Conservation (phyloP, 2,113 vertebrate species). For the Rhodinocichla rosea region DNA sequence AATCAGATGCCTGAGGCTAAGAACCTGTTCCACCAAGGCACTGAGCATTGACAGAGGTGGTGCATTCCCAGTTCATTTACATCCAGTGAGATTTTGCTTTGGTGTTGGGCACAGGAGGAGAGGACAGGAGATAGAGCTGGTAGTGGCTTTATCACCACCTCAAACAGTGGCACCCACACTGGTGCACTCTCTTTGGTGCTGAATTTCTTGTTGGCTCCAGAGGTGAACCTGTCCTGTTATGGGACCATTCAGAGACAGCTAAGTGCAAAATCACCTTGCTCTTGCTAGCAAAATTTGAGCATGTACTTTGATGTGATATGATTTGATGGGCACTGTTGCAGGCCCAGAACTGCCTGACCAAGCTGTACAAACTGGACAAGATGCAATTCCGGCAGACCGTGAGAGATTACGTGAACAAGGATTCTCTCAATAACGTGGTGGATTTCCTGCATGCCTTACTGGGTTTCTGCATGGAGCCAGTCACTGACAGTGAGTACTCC, state of each 20-base stretch:
- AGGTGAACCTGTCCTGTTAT: neutral
- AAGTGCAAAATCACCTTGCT: neutral
- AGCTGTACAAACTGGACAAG: constrained; percentile 96
- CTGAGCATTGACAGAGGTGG: neutral
- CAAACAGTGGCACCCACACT: neutral
- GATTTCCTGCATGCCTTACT: constrained; percentile 98
- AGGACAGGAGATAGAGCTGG: neutral
- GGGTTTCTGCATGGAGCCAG: constrained; percentile 99
- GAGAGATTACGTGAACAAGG: constrained; percentile 97
- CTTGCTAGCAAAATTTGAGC: neutral
- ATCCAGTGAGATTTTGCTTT: neutral
- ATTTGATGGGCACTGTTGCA: constrained; percentile 65
- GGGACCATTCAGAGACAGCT: neutral
- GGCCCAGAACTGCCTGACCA: constrained; percentile 97
- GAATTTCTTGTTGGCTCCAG: neutral
- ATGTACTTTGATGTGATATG: constrained; percentile 32
- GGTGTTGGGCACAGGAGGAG: neutral
- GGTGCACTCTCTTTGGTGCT: neutral
- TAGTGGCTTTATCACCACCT: neutral
- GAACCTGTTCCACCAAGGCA: neutral
- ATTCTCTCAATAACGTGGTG: constrained; percentile 98
- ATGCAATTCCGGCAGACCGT: constrained; percentile 96
- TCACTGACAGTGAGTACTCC: constrained; percentile 93
- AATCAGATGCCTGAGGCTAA: neutral
- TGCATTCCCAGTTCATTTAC: neutral